Percentiles rank a stretch among this genome's conserved stretches.
These are phyloP conservation scores for Platanista minor DNA, from an alignment of 2,113 vertebrate genomes.

Conservation along the genomic window DNA sequence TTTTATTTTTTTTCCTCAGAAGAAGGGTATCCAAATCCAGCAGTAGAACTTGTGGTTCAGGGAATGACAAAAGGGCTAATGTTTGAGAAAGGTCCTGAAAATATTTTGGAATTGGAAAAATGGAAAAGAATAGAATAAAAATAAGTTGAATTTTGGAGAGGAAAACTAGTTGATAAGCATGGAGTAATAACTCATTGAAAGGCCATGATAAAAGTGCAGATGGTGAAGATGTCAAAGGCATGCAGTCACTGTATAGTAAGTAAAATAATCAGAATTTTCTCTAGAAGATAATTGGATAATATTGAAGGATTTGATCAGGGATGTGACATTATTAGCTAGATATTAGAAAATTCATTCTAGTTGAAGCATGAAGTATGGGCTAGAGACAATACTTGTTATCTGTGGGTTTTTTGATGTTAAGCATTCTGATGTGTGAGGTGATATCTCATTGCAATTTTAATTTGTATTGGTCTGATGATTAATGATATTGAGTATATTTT, in stretches of 20 bases:
- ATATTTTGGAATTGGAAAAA: background rate
- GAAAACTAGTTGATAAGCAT: background rate
- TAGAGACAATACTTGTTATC: too few species aligned
- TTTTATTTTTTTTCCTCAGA: background rate
- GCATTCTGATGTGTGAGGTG: too few species aligned
- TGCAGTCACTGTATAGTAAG: too few species aligned
- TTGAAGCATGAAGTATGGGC: background rate
- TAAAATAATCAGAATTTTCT: background rate
- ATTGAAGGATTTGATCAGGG: background rate
- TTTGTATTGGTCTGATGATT: too few species aligned
- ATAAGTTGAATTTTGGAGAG: background rate
- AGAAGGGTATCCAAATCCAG: background rate
- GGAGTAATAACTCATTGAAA: too few species aligned
- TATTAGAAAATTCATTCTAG: background rate
- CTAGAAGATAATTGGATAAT: background rate
- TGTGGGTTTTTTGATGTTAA: too few species aligned
- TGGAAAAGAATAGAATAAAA: background rate
- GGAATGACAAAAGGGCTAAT: background rate
- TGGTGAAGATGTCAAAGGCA: rapidly evolving
- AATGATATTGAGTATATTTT: too few species aligned
- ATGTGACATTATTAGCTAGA: background rate
- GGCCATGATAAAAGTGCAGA: background rate
- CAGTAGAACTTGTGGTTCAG: background rate
- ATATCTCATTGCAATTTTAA: too few species aligned
- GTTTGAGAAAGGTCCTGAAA: background rate